Conservation (phyloP, 2,888 invertebrate genomes). For the Xylocampa areola region DNA sequence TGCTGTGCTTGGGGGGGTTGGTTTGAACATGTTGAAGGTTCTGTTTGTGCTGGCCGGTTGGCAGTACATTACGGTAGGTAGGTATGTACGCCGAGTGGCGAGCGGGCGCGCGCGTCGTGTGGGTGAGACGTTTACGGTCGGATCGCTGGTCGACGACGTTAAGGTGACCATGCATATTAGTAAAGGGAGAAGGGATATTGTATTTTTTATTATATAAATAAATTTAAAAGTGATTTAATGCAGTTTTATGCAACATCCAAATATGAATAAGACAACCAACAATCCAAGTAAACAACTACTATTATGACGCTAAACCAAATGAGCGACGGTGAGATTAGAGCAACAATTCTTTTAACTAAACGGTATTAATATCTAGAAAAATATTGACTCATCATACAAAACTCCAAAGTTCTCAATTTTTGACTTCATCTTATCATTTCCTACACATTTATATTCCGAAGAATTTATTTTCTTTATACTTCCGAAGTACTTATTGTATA, state of each 20-base stretch:
- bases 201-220: background rate
- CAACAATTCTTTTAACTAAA: background rate
- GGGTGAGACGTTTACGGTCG: conserved; percentile 90
- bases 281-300: too few relatives aligned
- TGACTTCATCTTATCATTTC: too few relatives aligned
- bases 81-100: conserved; percentile 84
- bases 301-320: too few relatives aligned
- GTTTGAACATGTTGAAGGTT: conserved; percentile 63
- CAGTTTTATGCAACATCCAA: too few relatives aligned
- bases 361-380: too few relatives aligned
- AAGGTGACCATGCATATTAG: conserved; percentile 65
- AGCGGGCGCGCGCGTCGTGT: conserved; percentile 86
- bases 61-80: conserved; percentile 82
- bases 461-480: too few relatives aligned
- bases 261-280: too few relatives aligned
- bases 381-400: too few relatives aligned
- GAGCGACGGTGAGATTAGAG: background rate
- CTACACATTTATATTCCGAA: too few relatives aligned
- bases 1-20: conserved; percentile 41
- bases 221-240: too few relatives aligned
- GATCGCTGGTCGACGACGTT: conserved; percentile 86
- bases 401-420: too few relatives aligned
- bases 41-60: conserved; percentile 64
- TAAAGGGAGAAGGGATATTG: conserved; percentile 13
- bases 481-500: too few relatives aligned